Percentiles rank a stretch among this genome's conserved stretches.
These are phyloP conservation scores for Clarias batrachus DNA, from an alignment of 2,113 vertebrate genomes.

Conservation along the genomic window DNA sequence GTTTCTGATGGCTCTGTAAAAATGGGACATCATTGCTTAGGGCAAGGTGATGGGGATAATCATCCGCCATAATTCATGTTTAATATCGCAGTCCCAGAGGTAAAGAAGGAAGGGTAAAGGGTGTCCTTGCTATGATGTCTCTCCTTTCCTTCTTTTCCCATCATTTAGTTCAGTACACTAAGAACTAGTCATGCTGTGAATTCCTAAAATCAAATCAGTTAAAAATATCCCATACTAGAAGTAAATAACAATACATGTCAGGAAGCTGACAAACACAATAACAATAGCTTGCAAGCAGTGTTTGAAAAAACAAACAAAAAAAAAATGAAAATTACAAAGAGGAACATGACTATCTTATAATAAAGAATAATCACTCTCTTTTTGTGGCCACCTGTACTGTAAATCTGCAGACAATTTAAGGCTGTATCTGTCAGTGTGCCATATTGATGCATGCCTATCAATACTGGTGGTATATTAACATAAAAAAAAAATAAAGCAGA, in stretches of 20 bases:
- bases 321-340: too few relatives aligned
- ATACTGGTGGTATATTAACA: too few relatives aligned
- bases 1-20: slow-evolving; percentile 80
- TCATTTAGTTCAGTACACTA: neutral
- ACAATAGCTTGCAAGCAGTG: neutral
- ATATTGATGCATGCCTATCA: too few relatives aligned
- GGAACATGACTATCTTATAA: too few relatives aligned
- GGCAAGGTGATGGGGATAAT: slow-evolving; percentile 86
- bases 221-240: neutral
- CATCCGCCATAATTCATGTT: slow-evolving; percentile 82
- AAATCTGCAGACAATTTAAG: too few relatives aligned
- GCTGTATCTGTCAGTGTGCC: too few relatives aligned
- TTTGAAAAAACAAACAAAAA: neutral
- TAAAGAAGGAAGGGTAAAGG: slow-evolving; percentile 59
- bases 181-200: neutral
- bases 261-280: neutral
- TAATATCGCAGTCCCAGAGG: slow-evolving; percentile 81
- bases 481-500: too few relatives aligned
- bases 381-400: too few relatives aligned
- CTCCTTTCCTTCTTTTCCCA: slow-evolving; percentile 60
- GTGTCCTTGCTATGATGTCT: slow-evolving; percentile 77
- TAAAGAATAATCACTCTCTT: too few relatives aligned
- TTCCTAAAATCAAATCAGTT: neutral
- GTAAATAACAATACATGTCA: neutral
- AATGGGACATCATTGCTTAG: slow-evolving; percentile 82